phyloP scores from a whole-genome alignment of 1,140 invertebrate species.

The Plodia interpunctella region DNA sequence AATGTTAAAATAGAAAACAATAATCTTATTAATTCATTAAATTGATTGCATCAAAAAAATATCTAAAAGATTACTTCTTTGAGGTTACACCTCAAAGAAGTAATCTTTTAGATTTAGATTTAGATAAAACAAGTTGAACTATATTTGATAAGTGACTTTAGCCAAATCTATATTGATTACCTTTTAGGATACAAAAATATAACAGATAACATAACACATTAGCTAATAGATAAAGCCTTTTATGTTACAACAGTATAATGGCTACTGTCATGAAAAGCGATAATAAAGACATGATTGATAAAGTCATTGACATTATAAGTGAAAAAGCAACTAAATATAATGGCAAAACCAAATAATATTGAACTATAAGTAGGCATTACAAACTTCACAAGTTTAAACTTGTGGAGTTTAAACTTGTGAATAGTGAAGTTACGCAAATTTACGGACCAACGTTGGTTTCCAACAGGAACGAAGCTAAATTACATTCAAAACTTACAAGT shows the following conservation, averaged over 20 bases:
- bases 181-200: neutral
- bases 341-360: neutral
- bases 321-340: neutral
- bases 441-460: neutral
- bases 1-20: too few relatives aligned
- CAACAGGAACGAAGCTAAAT: slow-evolving; percentile 5
- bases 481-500: neutral
- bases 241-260: neutral
- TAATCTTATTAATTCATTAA: too few relatives aligned
- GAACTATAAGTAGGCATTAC: neutral
- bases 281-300: neutral
- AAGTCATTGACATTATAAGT: neutral
- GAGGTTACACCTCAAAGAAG: too few relatives aligned
- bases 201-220: neutral
- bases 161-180: neutral
- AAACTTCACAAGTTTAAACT: slow-evolving; percentile 6
- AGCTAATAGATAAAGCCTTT: neutral
- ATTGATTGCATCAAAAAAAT: too few relatives aligned
- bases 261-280: neutral
- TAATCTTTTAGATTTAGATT: too few relatives aligned
- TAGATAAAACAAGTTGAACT: too few relatives aligned
- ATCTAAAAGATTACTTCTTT: too few relatives aligned
- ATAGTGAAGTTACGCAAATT: neutral
- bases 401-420: too few relatives aligned
- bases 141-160: too few relatives aligned